Conservation (phyloP, 2,113 vertebrate genomes). For the Beaufortia kweichowensis region DNA sequence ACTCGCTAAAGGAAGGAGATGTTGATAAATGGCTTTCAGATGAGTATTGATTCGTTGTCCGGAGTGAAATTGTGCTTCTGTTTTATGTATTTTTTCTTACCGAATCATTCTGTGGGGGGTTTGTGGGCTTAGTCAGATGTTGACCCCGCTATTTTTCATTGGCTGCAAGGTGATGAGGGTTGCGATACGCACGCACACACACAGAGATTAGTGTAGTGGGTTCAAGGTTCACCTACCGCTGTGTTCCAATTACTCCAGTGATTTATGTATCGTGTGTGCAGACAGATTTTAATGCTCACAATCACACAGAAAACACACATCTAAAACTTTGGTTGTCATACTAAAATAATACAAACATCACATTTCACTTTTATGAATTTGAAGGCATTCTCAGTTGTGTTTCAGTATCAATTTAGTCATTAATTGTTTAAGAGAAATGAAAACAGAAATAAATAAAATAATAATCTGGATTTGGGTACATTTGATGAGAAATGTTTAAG, state of each 20-base stretch:
- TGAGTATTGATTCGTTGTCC: constrained; percentile 42
- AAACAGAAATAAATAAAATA: no score
- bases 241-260: constrained; percentile 22
- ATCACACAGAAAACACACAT: not conserved
- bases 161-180: not conserved
- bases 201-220: not conserved
- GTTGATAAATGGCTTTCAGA: constrained; percentile 50
- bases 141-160: constrained; percentile 19
- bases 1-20: not conserved
- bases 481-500: no score
- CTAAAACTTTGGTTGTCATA: not conserved
- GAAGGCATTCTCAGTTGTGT: no score
- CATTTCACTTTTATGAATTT: no score
- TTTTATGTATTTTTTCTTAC: not conserved
- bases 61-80: constrained; percentile 26
- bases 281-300: not conserved
- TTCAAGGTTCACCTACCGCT: not conserved
- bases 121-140: not conserved
- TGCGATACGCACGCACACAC: constrained; percentile 11
- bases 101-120: constrained; percentile 2
- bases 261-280: constrained; percentile 16
- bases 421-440: no score
- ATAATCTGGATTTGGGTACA: no score
- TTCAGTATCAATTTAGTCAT: no score
- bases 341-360: no score